Evolutionary conservation across 2,113 vertebrate genomes (phyloP), one percentile per base, ranked within the genome.

Genomic region (Ictidomys tridecemlineatus): DNA sequence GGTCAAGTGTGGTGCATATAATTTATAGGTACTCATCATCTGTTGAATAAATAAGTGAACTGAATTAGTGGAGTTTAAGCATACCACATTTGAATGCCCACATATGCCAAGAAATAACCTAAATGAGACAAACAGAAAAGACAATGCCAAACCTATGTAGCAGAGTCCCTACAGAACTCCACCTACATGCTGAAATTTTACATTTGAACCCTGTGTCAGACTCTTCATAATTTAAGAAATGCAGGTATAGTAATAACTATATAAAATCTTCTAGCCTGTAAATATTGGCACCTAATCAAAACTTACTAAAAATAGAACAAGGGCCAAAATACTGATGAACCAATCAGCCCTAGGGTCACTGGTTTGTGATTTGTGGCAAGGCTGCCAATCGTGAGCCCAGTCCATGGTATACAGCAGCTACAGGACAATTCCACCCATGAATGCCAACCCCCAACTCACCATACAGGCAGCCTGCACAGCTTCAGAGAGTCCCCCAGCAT

Each of bases 381-480:
- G 39, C 12, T 90, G 58, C 88, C 18, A 6, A 82, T 88, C 45
- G 28, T 70, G 30, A 83, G 14, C 48, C 48, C 16, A 45, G 37
- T 34, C n/a, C 65, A 83, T 65, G 83, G 30, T 13, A 67, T 11
- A 76, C 73, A 95, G 65, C 51, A 93, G 53, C 48, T 61, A 5
- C 48, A 86, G 34, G 77, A 79, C 76, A 95, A 89, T 48, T 28
- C 56, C 24, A 53, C 83, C 93, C 28, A 22, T 42, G 42, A 70
- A 17, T 53, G 8, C 77, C 72, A 1, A 72, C 18, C 63, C 63
- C 10, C 8, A 45, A 93, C 98, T 99, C 97, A 99, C 99, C 99
- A 99, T 99, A 95, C 99, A 99, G 45, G 99, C 99, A 4, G 99
- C 99, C 97, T 99, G 99, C 82, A 99, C 98, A 4, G 98, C 99